A percentile compares a stretch with the other conserved stretches of the same genome.
Conservation (phyloP, 1,140 invertebrate genomes). For the Argopecten irradians region DNA sequence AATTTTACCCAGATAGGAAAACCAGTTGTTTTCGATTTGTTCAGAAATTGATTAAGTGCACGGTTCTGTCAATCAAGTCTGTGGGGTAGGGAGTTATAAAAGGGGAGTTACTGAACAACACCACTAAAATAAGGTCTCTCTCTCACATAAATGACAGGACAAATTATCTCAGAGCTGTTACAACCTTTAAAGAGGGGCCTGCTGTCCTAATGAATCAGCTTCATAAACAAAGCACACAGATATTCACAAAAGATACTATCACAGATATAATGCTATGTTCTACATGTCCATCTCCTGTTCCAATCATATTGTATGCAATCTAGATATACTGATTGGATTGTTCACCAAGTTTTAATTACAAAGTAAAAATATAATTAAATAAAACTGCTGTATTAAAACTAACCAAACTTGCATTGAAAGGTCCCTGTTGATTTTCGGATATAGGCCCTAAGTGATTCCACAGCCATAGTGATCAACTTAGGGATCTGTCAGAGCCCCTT, state of each 20-base stretch:
- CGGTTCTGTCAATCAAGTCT: neutral
- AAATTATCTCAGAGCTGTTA: neutral
- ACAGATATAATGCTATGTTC: neutral
- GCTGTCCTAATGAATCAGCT: neutral
- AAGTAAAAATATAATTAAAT: neutral
- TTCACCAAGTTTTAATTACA: neutral
- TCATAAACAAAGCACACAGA: neutral
- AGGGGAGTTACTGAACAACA: neutral
- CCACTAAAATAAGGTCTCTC: neutral
- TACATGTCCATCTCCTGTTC: too few species aligned
- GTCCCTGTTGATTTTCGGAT: neutral
- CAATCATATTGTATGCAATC: neutral
- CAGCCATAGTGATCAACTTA: neutral
- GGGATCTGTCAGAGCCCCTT: slow-evolving; percentile 3
- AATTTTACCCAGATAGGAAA: neutral
- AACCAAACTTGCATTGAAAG: neutral
- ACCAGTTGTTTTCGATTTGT: neutral
- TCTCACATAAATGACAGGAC: neutral
- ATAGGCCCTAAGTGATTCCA: neutral
- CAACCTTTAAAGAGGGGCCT: neutral
- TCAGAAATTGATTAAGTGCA: neutral
- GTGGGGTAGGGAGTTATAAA: neutral
- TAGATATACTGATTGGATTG: neutral
- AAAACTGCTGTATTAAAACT: neutral
- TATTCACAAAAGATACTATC: neutral